A percentile compares a stretch with the other conserved stretches of the same genome.
phyloP scores from a whole-genome alignment of 2,113 vertebrate species.

The Psilopsiagon aurifrons region DNA sequence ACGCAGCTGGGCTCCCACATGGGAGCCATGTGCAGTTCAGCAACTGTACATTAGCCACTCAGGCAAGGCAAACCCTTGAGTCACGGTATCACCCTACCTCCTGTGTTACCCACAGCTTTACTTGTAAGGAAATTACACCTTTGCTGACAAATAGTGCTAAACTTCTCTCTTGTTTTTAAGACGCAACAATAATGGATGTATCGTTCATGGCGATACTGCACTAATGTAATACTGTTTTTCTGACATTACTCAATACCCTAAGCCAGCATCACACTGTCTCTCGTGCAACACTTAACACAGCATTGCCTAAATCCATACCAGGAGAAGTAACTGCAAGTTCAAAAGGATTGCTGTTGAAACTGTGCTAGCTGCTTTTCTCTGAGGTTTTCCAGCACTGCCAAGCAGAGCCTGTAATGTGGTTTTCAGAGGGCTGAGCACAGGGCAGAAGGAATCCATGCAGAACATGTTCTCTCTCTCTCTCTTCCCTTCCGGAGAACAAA shows the following conservation, averaged over 20 bases:
- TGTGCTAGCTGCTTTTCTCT: not conserved
- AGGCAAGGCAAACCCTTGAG: not conserved
- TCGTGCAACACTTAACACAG: not conserved
- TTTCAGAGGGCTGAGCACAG: not conserved
- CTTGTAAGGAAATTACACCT: not conserved
- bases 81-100: not conserved
- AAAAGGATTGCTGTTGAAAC: not conserved
- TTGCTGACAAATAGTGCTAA: accelerated
- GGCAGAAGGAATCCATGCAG: not conserved
- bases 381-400: not conserved
- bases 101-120: not conserved
- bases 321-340: not conserved
- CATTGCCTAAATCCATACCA: not conserved
- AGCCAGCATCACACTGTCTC: not conserved
- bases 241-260: not conserved
- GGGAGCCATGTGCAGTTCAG: not conserved
- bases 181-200: not conserved
- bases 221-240: not conserved
- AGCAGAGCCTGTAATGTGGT: not conserved
- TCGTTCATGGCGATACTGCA: accelerated
- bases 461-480: not conserved
- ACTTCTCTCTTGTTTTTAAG: not conserved
- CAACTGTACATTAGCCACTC: not conserved
- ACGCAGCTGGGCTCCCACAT: accelerated
- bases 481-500: not conserved